A percentile compares a stretch with the other conserved stretches of the same genome.
phyloP scores from a whole-genome alignment of 2,888 invertebrate species.

The Cryptus viduatorius region DNA sequence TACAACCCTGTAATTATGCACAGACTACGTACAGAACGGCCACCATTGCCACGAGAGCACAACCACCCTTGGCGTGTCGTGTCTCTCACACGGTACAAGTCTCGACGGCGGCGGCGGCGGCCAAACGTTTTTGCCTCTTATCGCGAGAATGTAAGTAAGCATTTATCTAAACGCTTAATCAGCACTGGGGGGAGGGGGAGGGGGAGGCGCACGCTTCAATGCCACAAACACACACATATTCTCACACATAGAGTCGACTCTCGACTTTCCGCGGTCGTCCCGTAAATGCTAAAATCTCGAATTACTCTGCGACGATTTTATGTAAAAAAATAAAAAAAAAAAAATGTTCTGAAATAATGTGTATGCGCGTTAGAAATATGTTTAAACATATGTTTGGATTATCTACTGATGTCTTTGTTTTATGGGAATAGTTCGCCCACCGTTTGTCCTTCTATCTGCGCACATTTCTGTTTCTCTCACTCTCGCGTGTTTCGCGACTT shows the following conservation, averaged over 20 bases:
- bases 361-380: background rate
- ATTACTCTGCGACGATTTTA: background rate
- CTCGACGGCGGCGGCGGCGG: conserved; percentile 35
- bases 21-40: conserved; percentile 48
- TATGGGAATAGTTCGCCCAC: conserved; percentile 41
- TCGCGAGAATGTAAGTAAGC: conserved; percentile 57
- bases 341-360: background rate
- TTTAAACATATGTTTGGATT: conserved; percentile 22
- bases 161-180: conserved; percentile 63
- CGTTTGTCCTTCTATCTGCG: conserved; percentile 43
- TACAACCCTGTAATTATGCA: conserved; percentile 60
- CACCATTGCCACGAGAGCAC: conserved; percentile 51
- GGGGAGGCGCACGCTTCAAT: conserved; percentile 43
- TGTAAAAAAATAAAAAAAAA: conserved; percentile 2
- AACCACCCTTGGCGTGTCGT: conserved; percentile 52
- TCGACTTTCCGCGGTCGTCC: background rate
- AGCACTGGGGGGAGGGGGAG: background rate
- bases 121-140: conserved; percentile 61
- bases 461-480: conserved; percentile 33
- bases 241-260: background rate
- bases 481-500: conserved; percentile 61
- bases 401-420: conserved; percentile 29
- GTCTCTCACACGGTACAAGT: conserved; percentile 36
- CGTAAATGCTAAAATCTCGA: conserved; percentile 27
- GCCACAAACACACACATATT: conserved; percentile 23